Evolutionary conservation across 1,140 invertebrate genomes (phyloP).

Genomic region (Cecropterus lyciades): DNA sequence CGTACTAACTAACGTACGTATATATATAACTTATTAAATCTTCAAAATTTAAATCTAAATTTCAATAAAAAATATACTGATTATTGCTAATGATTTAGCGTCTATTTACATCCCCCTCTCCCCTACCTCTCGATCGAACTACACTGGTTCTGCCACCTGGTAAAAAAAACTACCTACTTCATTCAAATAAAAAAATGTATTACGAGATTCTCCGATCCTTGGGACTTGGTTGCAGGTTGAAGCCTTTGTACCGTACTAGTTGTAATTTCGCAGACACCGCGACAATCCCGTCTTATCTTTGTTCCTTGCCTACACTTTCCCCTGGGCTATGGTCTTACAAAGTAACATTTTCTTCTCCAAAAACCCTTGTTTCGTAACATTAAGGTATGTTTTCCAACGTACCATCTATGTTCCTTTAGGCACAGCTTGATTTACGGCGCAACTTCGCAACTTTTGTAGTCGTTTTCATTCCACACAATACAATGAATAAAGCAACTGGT

Average conservation of each 20-base stretch:
- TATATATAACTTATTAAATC: too few species aligned
- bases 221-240: constrained; percentile 54
- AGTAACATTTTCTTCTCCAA: constrained; percentile 36
- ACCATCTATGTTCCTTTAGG: constrained; percentile 38
- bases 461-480: constrained; percentile 73
- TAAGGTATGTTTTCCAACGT: constrained; percentile 39
- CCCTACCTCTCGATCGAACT: too few species aligned
- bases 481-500: constrained; percentile 55
- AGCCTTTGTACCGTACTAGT: constrained; percentile 69
- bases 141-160: too few species aligned
- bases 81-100: too few species aligned
- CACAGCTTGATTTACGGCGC: constrained; percentile 68
- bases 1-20: too few species aligned
- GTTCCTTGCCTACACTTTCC: constrained; percentile 80
- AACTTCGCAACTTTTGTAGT: constrained; percentile 76
- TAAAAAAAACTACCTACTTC: too few species aligned
- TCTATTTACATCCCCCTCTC: too few species aligned
- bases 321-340: constrained; percentile 59
- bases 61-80: too few species aligned
- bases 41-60: too few species aligned
- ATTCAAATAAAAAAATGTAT: too few species aligned
- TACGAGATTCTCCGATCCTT: constrained; percentile 13
- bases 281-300: constrained; percentile 81
- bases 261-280: constrained; percentile 74
- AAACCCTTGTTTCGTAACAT: constrained; percentile 26